phyloP scores from a whole-genome alignment of 1,140 invertebrate genomes.

The Neodiprion lecontei region DNA sequence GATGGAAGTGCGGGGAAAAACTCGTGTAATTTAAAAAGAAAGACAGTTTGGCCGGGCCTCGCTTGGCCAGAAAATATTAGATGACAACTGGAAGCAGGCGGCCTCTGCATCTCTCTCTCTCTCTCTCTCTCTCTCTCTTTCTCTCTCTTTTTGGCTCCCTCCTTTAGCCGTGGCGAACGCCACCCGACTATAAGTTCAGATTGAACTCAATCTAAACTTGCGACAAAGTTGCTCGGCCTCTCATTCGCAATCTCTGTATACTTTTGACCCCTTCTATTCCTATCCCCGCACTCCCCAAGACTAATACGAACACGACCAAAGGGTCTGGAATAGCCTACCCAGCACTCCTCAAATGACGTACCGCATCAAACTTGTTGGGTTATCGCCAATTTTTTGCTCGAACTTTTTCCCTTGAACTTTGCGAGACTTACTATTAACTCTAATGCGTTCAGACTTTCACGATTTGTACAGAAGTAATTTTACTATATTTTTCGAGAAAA shows the following conservation, averaged over 20 bases:
- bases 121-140: constrained; percentile 23
- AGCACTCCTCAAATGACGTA: neutral
- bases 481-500: no score
- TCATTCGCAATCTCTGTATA: constrained; percentile 32
- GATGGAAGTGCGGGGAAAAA: neutral
- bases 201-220: constrained; percentile 50
- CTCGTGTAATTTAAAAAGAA: neutral
- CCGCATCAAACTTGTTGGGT: neutral
- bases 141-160: constrained; percentile 21
- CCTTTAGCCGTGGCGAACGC: neutral
- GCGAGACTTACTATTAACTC: no score
- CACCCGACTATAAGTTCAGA: constrained; percentile 22
- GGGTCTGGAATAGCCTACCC: neutral
- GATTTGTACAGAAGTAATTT: no score
- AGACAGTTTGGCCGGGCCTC: neutral
- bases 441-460: no score
- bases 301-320: neutral
- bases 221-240: constrained; percentile 34
- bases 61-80: neutral
- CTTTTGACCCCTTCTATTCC: constrained; percentile 6
- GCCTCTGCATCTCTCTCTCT: constrained; percentile 16
- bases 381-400: neutral
- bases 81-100: neutral
- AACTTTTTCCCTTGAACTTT: neutral
- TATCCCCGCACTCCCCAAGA: neutral